A percentile compares a stretch with the other conserved stretches of the same genome.
These are phyloP conservation scores for Poecile atricapillus DNA, from an alignment of 2,113 vertebrate species.

Conservation along the genomic window DNA sequence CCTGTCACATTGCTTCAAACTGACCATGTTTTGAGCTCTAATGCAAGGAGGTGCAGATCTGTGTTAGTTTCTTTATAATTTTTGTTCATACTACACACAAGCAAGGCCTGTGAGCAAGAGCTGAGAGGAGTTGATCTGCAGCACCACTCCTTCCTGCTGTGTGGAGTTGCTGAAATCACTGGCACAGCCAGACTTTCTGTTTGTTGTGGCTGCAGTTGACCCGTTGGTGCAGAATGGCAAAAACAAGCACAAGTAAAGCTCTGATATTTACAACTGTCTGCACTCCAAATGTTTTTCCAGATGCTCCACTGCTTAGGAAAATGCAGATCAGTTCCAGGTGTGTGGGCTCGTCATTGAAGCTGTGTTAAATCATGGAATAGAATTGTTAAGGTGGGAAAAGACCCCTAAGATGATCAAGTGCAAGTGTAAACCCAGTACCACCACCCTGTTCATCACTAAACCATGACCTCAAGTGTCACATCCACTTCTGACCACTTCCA, in stretches of 20 bases:
- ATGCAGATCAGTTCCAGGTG: background rate
- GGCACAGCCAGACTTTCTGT: background rate
- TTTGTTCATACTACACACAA: background rate
- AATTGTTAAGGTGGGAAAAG: background rate
- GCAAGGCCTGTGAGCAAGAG: background rate
- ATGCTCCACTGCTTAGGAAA: background rate
- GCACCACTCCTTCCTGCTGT: background rate
- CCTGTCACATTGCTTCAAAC: background rate
- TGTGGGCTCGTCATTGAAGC: background rate
- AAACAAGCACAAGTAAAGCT: background rate
- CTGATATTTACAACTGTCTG: background rate
- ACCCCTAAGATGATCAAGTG: background rate
- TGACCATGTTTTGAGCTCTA: background rate
- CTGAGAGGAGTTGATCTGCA: background rate
- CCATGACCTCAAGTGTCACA: background rate
- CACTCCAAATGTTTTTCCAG: background rate
- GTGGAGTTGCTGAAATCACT: background rate
- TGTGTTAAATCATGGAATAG: background rate
- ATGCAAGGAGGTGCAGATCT: background rate
- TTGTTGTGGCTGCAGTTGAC: background rate
- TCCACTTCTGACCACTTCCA: background rate
- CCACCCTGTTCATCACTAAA: too few species aligned
- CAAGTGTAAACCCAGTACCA: background rate
- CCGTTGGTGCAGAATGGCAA: background rate
- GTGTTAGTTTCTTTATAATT: background rate